These are phyloP conservation scores for Hecatera dysodea DNA, from an alignment of 2,888 invertebrate genomes.

Conservation along the genomic window DNA sequence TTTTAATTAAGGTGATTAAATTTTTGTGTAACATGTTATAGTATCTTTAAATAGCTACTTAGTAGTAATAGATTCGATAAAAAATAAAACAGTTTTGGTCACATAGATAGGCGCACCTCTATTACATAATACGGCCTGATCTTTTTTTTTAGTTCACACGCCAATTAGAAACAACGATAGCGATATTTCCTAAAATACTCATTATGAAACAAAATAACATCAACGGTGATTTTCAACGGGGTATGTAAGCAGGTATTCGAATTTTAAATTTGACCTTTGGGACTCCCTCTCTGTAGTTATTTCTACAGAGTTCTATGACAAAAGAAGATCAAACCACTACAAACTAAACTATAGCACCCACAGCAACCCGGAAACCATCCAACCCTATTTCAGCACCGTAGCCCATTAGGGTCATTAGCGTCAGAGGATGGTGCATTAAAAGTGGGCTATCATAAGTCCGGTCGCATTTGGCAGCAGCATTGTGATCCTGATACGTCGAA, in stretches of 20 bases:
- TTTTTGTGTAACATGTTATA: slow-evolving; percentile 28
- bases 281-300: too few relatives aligned
- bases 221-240: background rate
- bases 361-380: slow-evolving; percentile 71
- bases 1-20: slow-evolving; percentile 37
- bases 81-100: background rate
- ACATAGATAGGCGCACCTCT: too few relatives aligned
- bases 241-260: background rate
- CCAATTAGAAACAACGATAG: background rate
- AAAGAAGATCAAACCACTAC: slow-evolving; percentile 3
- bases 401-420: slow-evolving; percentile 80
- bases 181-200: background rate
- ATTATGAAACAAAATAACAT: background rate
- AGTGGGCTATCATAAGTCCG: slow-evolving; percentile 84
- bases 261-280: background rate
- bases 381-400: slow-evolving; percentile 75
- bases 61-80: background rate
- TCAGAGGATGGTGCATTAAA: slow-evolving; percentile 83
- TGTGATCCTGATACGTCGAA: slow-evolving; percentile 89
- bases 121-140: too few relatives aligned
- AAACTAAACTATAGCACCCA: slow-evolving; percentile 13
- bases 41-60: slow-evolving; percentile 11
- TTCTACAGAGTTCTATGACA: background rate
- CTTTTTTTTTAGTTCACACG: too few relatives aligned
- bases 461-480: slow-evolving; percentile 87